These are phyloP conservation scores for Redunca redunca DNA, from an alignment of 2,113 vertebrate genomes.

Conservation along the genomic window DNA sequence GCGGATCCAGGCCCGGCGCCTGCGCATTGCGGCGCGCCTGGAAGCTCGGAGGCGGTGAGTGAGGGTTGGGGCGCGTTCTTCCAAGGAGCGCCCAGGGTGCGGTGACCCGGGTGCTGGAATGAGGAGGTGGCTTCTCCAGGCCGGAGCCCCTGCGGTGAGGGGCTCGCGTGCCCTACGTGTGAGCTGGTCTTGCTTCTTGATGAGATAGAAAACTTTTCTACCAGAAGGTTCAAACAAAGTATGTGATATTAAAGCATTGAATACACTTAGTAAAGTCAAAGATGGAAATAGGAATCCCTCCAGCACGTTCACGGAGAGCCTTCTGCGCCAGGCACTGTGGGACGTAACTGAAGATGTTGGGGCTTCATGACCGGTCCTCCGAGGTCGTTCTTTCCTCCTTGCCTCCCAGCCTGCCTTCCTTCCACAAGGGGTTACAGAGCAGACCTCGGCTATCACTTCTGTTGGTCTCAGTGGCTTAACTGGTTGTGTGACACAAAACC, in stretches of 20 bases:
- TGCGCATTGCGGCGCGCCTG: conserved; percentile 75
- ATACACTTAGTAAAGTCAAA: not conserved
- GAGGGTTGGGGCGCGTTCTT: rapidly evolving
- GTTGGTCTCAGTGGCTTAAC: not conserved
- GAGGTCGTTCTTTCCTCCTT: not conserved
- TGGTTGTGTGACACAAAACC: not conserved
- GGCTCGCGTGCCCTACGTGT: too few species aligned
- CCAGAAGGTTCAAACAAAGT: not conserved
- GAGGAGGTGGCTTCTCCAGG: rapidly evolving
- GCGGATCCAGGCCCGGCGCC: conserved; percentile 81
- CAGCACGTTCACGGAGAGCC: not conserved
- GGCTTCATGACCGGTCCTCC: rapidly evolving
- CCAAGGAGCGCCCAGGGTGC: too few species aligned
- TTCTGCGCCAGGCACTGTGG: not conserved
- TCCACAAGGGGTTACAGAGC: not conserved
- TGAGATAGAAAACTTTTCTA: not conserved
- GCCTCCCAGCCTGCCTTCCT: not conserved
- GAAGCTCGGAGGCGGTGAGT: conserved; percentile 80
- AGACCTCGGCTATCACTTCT: not conserved
- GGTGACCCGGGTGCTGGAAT: rapidly evolving
- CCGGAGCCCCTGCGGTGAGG: not conserved
- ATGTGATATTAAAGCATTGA: not conserved
- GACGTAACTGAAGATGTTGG: not conserved
- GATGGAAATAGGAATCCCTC: not conserved
- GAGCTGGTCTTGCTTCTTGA: not conserved